Evolutionary conservation across 2,113 vertebrate genomes (phyloP).

Genomic region (Dicentrarchus labrax): DNA sequence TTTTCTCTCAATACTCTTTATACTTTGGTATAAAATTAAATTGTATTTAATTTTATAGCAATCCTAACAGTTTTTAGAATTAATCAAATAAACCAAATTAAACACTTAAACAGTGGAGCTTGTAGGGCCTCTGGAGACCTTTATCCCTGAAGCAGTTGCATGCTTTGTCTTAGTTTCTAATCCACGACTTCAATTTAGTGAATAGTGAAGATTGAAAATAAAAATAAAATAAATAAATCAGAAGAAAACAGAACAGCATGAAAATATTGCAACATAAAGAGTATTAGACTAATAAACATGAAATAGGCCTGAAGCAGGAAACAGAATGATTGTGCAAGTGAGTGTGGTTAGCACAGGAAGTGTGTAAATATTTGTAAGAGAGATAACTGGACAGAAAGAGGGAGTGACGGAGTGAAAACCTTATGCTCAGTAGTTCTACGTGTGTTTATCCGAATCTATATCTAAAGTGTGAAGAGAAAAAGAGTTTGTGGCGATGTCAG

Average conservation of each 20-base stretch:
- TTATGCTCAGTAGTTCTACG: neutral
- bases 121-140: neutral
- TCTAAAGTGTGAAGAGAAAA: neutral
- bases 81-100: neutral
- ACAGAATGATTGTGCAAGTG: neutral
- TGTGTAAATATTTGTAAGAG: neutral
- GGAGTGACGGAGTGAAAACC: neutral
- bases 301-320: neutral
- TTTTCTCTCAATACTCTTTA: neutral
- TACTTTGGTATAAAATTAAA: no score
- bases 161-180: neutral
- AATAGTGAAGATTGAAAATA: neutral
- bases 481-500: neutral
- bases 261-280: neutral
- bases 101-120: neutral
- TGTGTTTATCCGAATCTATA: constrained; percentile 3
- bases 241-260: neutral
- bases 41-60: neutral
- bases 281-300: neutral
- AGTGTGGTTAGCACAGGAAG: constrained; percentile 39
- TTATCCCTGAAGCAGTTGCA: no score
- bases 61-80: neutral
- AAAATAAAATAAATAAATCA: neutral
- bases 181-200: neutral
- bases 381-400: constrained; percentile 4